phyloP scores from a whole-genome alignment of 1,140 invertebrate species.

The Vollenhovia emeryi region DNA sequence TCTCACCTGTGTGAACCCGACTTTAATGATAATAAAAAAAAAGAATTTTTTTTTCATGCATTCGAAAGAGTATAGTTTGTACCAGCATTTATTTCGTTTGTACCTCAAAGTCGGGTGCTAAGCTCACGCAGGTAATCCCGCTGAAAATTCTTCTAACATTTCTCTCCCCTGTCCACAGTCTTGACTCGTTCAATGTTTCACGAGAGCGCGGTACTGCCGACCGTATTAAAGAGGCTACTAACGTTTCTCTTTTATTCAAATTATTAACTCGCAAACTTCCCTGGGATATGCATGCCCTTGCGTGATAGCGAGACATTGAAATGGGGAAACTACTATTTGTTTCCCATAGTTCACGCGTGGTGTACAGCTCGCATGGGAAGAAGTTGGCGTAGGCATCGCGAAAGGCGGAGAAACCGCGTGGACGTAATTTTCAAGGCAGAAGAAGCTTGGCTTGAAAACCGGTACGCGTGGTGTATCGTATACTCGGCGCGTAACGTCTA shows the following conservation, averaged over 20 bases:
- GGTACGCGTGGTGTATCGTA: neutral
- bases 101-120: no score
- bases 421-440: constrained; percentile 25
- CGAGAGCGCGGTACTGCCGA: neutral
- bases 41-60: no score
- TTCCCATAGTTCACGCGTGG: constrained; percentile 7
- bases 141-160: neutral
- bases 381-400: constrained; percentile 9
- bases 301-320: constrained; percentile 16
- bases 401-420: constrained; percentile 22
- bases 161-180: neutral
- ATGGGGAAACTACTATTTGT: constrained; percentile 10
- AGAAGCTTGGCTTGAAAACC: constrained; percentile 30
- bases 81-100: no score
- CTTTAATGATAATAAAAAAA: no score
- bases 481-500: no score
- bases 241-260: neutral
- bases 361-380: constrained; percentile 22
- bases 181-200: neutral
- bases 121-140: no score
- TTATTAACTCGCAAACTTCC: neutral
- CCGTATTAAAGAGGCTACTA: neutral
- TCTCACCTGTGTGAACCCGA: no score
- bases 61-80: no score
- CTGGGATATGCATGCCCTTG: neutral